Evolutionary conservation across 2,113 vertebrate genomes (phyloP).

Genomic region (Puntigrus tetrazona): DNA sequence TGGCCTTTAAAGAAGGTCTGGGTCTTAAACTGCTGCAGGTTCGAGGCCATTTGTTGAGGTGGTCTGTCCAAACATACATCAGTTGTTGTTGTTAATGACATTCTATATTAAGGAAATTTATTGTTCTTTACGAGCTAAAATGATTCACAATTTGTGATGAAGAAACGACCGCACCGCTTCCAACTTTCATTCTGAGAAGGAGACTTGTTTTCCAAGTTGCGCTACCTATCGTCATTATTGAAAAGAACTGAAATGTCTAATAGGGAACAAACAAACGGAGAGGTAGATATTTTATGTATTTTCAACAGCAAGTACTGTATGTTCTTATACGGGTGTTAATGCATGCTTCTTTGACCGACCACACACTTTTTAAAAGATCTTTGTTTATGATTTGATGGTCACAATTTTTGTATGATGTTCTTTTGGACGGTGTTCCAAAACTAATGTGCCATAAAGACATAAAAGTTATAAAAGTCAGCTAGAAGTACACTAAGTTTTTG

Average conservation of each 20-base stretch:
- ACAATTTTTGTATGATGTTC: background rate
- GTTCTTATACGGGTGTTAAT: constrained; percentile 48
- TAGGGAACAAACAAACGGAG: background rate
- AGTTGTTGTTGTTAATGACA: background rate
- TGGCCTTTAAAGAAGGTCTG: constrained; percentile 29
- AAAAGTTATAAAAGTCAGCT: constrained; percentile 4
- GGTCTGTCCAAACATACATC: background rate
- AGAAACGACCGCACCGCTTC: background rate
- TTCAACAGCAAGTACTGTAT: constrained; percentile 34
- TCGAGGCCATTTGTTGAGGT: background rate
- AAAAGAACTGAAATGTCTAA: constrained; percentile 11
- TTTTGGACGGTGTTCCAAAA: constrained; percentile 28
- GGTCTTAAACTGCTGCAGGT: constrained; percentile 35
- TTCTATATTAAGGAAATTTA: background rate
- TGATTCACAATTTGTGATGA: background rate
- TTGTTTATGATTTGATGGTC: constrained; percentile 22
- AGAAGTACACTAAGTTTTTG: background rate
- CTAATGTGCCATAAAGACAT: constrained; percentile 23
- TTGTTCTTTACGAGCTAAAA: background rate
- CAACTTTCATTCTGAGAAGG: background rate
- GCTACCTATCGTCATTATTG: background rate
- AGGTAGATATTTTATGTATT: constrained; percentile 25
- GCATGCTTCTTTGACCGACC: constrained; percentile 47
- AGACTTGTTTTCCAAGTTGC: background rate
- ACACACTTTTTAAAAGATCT: constrained; percentile 15